Evolutionary conservation across 2,888 invertebrate species (phyloP), one percentile per base, ranked within the genome.

Genomic region (Anagyrus pseudococci): DNA sequence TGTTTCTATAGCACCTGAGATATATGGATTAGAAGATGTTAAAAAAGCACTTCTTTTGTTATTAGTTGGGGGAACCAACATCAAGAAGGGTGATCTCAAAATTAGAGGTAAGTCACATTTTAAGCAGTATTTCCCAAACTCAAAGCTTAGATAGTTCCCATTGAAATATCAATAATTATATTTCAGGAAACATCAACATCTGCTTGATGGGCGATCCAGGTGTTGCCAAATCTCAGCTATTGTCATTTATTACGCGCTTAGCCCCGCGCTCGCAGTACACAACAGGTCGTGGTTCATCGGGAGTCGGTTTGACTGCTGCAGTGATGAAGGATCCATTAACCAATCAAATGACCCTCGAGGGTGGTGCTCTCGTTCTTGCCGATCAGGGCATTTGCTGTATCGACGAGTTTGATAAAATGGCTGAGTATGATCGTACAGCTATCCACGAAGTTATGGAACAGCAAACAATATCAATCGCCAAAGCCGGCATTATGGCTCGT

Each of bases 381-480:
- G 98, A 98, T 83, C 92, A 94, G 78, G 98, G 98, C 56, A 92
- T 97, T 61, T 99, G 99, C 81, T 99, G 98, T 82, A 99, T 99
- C 79, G 99, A 99, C 81, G 99, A 99, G 84, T 99, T 99, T 81
- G 99, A 99, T 84, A 99, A 99, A 84, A 98, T 99, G 98, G 93
- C 96, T 52, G 98, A 99, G 69, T 82, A 83, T 44, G 98, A 99
- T 82, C 87, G 97, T 75, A 96, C 96, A 0, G 94, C 97, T 58
- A 96, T 98, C 71, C 97, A 98, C 81, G 97, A 98, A 84, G 97
- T 97, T 43, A 96, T 96, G 96, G 99, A 99, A 83, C 99, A 99
- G 77, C 99, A 99, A 84, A 99, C 99, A 15, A 98, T 99, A 70
- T 97, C 97, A 59, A 98, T 99, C 74, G 98, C 99, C 17, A 99